These are phyloP conservation scores for Sander lucioperca DNA, from an alignment of 2,113 vertebrate species.

Conservation along the genomic window DNA sequence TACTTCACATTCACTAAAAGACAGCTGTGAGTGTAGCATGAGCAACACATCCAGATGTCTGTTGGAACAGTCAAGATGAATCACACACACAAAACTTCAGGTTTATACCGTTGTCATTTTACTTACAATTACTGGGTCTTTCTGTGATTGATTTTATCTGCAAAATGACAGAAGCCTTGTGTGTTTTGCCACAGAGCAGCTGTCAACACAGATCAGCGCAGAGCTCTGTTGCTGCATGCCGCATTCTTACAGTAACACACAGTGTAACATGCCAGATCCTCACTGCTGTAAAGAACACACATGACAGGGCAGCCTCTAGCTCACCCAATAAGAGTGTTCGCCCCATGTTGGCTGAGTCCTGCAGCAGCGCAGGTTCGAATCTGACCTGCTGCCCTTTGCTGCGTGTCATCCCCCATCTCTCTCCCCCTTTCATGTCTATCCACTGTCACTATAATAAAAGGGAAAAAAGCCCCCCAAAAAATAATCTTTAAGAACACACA, in stretches of 20 bases:
- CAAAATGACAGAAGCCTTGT: conserved; percentile 19
- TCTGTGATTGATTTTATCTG: conserved; percentile 35
- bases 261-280: conserved; percentile 28
- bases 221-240: conserved; percentile 38
- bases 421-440: too few relatives aligned
- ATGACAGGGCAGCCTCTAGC: background rate
- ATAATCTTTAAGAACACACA: conserved; percentile 11
- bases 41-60: conserved; percentile 65
- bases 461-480: too few relatives aligned
- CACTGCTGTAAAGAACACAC: conserved; percentile 19
- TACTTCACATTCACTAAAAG: conserved; percentile 40
- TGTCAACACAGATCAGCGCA: conserved; percentile 36
- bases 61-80: conserved; percentile 47
- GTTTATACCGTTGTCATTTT: conserved; percentile 25
- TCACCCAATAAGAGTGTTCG: too few relatives aligned
- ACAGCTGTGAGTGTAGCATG: conserved; percentile 53
- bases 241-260: conserved; percentile 31
- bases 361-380: too few relatives aligned
- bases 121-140: conserved; percentile 1
- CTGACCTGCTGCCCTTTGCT: too few relatives aligned
- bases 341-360: too few relatives aligned
- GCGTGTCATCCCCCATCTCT: too few relatives aligned
- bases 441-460: too few relatives aligned
- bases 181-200: conserved; percentile 40
- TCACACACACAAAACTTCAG: conserved; percentile 29